Conservation (phyloP, 64 coral and sea anemone genomes). For the Montipora sp. region DNA sequence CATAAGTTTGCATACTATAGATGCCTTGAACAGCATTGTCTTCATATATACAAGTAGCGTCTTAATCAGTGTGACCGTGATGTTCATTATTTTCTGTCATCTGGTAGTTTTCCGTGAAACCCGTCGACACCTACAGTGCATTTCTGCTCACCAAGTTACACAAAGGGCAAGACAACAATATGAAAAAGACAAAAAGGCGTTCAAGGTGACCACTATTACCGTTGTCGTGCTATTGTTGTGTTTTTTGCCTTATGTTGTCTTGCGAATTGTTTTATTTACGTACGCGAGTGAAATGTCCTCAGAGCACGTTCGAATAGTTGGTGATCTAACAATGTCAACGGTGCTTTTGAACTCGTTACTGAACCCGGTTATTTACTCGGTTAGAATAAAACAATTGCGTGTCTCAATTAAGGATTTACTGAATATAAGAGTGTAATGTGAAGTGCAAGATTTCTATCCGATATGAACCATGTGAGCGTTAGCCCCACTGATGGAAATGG, state of each 20-base stretch:
- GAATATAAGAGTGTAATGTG: no score
- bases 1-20: background rate
- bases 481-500: no score
- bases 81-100: background rate
- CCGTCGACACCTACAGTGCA: background rate
- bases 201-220: background rate
- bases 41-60: background rate
- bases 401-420: background rate
- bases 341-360: background rate
- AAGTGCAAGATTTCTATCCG: no score
- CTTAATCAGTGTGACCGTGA: background rate
- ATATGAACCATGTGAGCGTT: no score
- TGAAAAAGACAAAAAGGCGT: background rate
- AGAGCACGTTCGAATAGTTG: background rate
- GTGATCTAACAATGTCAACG: background rate
- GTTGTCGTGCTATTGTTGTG: background rate
- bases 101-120: background rate
- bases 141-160: background rate
- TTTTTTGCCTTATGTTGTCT: background rate
- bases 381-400: background rate
- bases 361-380: background rate
- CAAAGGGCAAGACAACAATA: background rate
- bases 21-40: background rate
- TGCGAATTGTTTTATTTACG: background rate
- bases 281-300: background rate